These are phyloP conservation scores for Phrynosoma blainvillii DNA, from an alignment of 2,113 vertebrate species.

Conservation along the genomic window DNA sequence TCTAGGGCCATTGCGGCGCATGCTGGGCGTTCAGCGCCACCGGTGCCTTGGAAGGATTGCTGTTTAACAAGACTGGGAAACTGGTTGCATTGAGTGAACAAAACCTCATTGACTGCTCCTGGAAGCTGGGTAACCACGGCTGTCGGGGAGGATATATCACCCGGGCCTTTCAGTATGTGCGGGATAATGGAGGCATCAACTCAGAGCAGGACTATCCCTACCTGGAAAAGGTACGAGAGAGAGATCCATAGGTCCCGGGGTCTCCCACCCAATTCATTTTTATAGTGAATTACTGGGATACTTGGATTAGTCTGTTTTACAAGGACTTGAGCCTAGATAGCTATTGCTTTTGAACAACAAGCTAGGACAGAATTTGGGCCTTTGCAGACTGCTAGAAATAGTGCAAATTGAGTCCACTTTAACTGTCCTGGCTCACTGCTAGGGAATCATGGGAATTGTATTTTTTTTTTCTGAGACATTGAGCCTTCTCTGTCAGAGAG, in stretches of 20 bases:
- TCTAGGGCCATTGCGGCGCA: slow-evolving; percentile 51
- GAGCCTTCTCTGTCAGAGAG: too few relatives aligned
- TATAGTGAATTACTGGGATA: too few relatives aligned
- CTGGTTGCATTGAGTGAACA: slow-evolving; percentile 62
- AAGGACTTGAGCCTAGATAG: too few relatives aligned
- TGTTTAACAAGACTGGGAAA: slow-evolving; percentile 27
- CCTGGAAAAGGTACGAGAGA: slow-evolving; percentile 18
- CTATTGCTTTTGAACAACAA: too few relatives aligned
- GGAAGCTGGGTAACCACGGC: slow-evolving; percentile 35
- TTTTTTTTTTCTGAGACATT: too few relatives aligned
- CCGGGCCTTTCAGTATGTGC: slow-evolving; percentile 55
- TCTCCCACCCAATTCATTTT: too few relatives aligned
- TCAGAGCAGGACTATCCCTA: slow-evolving; percentile 62
- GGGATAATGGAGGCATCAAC: slow-evolving; percentile 29
- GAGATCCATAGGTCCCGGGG: accelerated
- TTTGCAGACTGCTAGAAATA: too few relatives aligned
- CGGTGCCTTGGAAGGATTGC: slow-evolving; percentile 61
- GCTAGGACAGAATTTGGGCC: too few relatives aligned
- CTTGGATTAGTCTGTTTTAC: too few relatives aligned
- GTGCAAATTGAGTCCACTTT: too few relatives aligned
- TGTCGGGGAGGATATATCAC: slow-evolving; percentile 27
- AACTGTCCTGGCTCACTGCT: too few relatives aligned
- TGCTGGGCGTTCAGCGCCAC: slow-evolving; percentile 70
- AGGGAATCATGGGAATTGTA: too few relatives aligned
- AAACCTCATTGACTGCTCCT: slow-evolving; percentile 67